Conservation (phyloP, 1,140 invertebrate species). For the Drosophila melanogaster region Release_6_plus_ISO1_MT NT_037436.4:9880501-9881000, state of each 20-base stretch:
- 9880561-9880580: constrained; percentile 82
- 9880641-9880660: not conserved
- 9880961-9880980: constrained; percentile 80
- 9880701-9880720: not conserved
- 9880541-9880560: constrained; percentile 76
- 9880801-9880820: constrained; percentile 17
- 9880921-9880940: constrained; percentile 40
- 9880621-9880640: too few species aligned
- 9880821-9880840: constrained; percentile 42
- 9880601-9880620: too few species aligned
- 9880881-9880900: constrained; percentile 40
- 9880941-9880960: constrained; percentile 70
- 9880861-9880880: constrained; percentile 28
- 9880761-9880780: constrained; percentile 28
- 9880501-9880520: constrained; percentile 78
- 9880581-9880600: too few species aligned
- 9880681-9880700: not conserved
- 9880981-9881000: constrained; percentile 65
- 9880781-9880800: constrained; percentile 34
- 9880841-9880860: constrained; percentile 60
- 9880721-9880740: not conserved
- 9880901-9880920: constrained; percentile 49
- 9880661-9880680: not conserved
- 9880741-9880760: not conserved
- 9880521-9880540: constrained; percentile 66